Base-by-base conservation (phyloP, 2,888 invertebrate species). In the Tortrix viridana region DNA sequence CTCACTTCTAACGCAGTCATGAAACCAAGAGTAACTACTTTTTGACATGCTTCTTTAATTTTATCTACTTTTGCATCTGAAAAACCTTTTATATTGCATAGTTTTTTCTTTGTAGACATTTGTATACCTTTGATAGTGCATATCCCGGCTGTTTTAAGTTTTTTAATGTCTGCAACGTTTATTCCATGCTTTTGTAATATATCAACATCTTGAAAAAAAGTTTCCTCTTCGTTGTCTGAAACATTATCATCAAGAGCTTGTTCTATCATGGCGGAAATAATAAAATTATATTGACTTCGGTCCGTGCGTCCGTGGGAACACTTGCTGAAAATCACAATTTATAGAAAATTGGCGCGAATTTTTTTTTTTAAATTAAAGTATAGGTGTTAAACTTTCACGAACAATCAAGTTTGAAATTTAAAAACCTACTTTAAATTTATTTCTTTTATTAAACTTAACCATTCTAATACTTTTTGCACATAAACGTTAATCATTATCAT, bases 71-170 rank as follows among this genome's bases (percentile, higher is more conserved):
- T 96, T 4, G 94, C 94, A 72, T 96, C 95, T 19, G 95, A 95
- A 75, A 96, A 94, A 5, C 96, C 96, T 88, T 96, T 96, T 57
- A 96, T 95, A 70, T 92, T 93, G 72, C 94, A 93, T 58, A 97
- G 80, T 76, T 94, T 95, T 77, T 95, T 96, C 75, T 93, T 94
- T 12, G 96, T 96, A 1, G 94, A 94, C 97, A 97, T 97, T 80
- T 96, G 95, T 60, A 96, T 92, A 0, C 96, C 97, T 89, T 96
- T 96, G 52, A 97, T 93, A 0, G 96, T 97, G 75, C 96, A 96
- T 74, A 97, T 96, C 69, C 96, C 96, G 50, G 94, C 93, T 14
- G 93, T 91, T 84, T 96, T 96, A 70, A 97, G 82, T 81, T 95
- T 95, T 85, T 96, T 96, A 26, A 97, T 95, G 77, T 97, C 96